phyloP scores from a whole-genome alignment of 2,113 vertebrate genomes.

The Antechinus flavipes region DNA sequence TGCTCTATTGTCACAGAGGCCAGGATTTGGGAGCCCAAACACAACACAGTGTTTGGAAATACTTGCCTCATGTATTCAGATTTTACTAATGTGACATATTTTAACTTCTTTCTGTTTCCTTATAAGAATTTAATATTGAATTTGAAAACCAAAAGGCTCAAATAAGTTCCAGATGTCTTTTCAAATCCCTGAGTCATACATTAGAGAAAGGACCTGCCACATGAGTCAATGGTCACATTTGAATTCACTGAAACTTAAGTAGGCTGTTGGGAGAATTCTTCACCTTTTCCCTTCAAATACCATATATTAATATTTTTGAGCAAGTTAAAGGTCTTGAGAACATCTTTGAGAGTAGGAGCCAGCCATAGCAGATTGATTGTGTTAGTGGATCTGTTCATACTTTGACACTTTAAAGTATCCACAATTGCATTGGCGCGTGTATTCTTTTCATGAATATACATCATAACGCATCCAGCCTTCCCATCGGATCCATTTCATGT shows the following conservation, averaged over 20 bases:
- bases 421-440: neutral
- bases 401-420: neutral
- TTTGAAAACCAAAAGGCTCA: conserved; percentile 76
- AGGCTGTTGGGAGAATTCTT: neutral
- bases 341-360: neutral
- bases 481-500: neutral
- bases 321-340: neutral
- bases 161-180: conserved; percentile 82
- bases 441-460: neutral
- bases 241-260: conserved; percentile 49
- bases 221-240: conserved; percentile 43
- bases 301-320: neutral
- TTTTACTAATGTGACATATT: conserved; percentile 43
- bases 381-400: neutral
- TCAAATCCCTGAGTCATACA: conserved; percentile 70
- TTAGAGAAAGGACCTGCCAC: conserved; percentile 62
- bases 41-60: conserved; percentile 42
- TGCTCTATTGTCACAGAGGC: neutral
- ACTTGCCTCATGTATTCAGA: neutral
- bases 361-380: neutral
- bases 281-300: conserved; percentile 17
- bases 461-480: neutral
- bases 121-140: conserved; percentile 69
- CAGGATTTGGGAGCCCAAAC: conserved; percentile 15
- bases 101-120: conserved; percentile 60